Base-by-base conservation (phyloP, 2,113 vertebrate genomes). In the Cyprinodon brontotheroides region DNA sequence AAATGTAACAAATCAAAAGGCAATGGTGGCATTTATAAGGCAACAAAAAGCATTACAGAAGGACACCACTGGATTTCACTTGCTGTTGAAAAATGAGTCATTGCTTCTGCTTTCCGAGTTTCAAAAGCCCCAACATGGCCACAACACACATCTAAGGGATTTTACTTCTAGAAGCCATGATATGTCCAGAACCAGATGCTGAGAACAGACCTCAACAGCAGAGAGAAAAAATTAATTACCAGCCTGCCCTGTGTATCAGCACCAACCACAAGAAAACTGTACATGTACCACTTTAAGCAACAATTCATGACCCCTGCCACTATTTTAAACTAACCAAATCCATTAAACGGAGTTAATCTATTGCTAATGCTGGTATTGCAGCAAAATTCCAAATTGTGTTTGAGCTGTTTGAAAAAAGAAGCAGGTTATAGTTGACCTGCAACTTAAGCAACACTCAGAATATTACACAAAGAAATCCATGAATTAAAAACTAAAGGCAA, bases 81-180 rank as follows among this genome's bases (percentile, higher is more conserved):
- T 50, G 48, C 48, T 50, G 48, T 50, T 17, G 36, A 29, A 61
- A 17, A 74, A 76, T 73, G 73, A 83, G 38, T 78, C 41, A 77
- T 20, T 53, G 77, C 43, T 77, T 77, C 73, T 78, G 70, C 38
- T 72, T 78, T 66, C 70, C 40, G 10, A 70, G 82, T 45, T 63
- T 29, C 13, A 41, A 15, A 41, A 67, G 22, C 14, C 61, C 38
- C 37, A 65, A 77, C 85, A 80, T 63, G 81, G 61, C 45, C 68
- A 63, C 12, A 15, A 61, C 7, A 73, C 38, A 62, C 74, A 81
- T 72, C 59, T 15, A 9, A 69, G 72, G 14, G 45, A 20, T 39
- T 77, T 68, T 68, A 29, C 29, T 29, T 29, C 79, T 82, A 20
- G 37, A 72, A 70, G 64, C 66, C 10, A 57, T 48, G 61, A 63